A percentile compares a stretch with the other conserved stretches of the same genome.
phyloP scores from a whole-genome alignment of 2,797 vertebrate genomes.

The Oreochromis grahami region DNA sequence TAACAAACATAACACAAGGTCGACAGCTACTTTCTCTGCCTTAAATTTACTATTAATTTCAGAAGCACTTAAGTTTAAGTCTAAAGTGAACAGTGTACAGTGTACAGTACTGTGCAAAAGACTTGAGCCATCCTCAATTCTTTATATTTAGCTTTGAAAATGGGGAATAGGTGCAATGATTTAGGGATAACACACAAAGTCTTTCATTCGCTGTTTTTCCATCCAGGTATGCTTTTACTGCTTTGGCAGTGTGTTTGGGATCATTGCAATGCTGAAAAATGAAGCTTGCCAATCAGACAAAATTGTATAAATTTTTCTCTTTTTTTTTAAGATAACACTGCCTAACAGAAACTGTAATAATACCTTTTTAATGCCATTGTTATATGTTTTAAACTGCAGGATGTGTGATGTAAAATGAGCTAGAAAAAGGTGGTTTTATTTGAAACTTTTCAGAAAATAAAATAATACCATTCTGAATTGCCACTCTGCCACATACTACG shows the following conservation, averaged over 20 bases:
- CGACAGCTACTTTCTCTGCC: background rate
- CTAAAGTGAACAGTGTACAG: background rate
- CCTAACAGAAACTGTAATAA: background rate
- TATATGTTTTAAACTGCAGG: background rate
- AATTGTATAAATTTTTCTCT: rapidly evolving
- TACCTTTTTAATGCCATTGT: background rate
- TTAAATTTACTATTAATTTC: background rate
- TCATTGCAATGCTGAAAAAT: background rate
- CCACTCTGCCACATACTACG: rapidly evolving
- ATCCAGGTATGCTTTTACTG: background rate
- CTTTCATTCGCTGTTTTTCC: background rate
- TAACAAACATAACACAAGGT: background rate
- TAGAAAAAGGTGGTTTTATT: background rate
- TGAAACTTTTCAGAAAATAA: background rate
- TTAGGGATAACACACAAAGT: background rate
- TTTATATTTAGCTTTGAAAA: background rate
- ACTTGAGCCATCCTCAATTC: background rate
- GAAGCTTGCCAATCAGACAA: background rate
- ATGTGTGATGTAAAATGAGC: background rate
- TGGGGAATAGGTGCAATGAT: background rate
- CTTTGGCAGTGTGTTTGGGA: background rate
- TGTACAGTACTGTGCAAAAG: background rate
- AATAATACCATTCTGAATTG: background rate
- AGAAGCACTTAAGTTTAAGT: background rate
- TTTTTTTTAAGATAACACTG: background rate